Evolutionary conservation across 2,113 vertebrate genomes (phyloP), one percentile per base, ranked within the genome.

Genomic region (Balaeniceps rex): DNA sequence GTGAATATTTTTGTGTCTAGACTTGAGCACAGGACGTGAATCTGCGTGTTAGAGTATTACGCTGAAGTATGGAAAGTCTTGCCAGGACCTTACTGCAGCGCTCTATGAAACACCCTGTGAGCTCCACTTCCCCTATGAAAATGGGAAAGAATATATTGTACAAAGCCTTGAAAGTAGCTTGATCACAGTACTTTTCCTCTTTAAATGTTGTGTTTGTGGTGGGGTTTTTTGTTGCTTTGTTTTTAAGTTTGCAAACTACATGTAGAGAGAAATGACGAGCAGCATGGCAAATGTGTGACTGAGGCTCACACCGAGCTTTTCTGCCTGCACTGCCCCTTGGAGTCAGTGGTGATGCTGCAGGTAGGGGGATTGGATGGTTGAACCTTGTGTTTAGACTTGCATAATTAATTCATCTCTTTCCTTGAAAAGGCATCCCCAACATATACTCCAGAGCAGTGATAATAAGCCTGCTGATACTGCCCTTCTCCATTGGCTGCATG

Each of bases 401-500:
- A 2, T 24, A 42, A 75, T 60, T 26, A 47, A 75, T 60, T 86
- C 0, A 52, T 55, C 4, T 4, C 25, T 64, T 24, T 33, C 13
- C 26, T 69, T 71, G 61, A 2, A 42, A 71, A 24, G 1, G 1
- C 5, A 8, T 61, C 9, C 15, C 58, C 19, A 17, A 8, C 7
- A 4, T 18, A 4, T 16, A 17, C 34, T 72, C 18, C 22, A 42
- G 63, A 77, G 49, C 44, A 54, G 31, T 49, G 34, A 2, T 12
- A 61, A 12, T 36, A 55, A 80, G 4, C 28, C 49, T 89, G 55
- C 51, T 28, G 42, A 8, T 61, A 7, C 26, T 65, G 49, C 13
- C 60, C 40, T 80, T 55, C 26, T 64, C 24, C 12, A 3, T 0
- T 9, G 23, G 26, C 72, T 87, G 42, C 0, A 0, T 34, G 69